These are phyloP conservation scores for Epistrophe eligans DNA, from an alignment of 2,888 invertebrate species.

Conservation along the genomic window DNA sequence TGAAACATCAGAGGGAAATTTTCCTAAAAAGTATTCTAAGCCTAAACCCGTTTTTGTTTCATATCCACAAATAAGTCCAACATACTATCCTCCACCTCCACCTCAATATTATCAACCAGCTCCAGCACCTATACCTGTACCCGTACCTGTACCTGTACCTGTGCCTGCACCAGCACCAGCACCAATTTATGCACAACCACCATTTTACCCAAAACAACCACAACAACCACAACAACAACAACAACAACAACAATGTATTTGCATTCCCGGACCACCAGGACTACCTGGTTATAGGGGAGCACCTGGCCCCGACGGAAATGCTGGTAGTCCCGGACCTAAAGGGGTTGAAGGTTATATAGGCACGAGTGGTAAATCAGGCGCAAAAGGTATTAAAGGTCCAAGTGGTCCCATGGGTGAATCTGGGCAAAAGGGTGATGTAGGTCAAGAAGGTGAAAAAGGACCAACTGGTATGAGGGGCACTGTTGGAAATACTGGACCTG, in stretches of 20 bases:
- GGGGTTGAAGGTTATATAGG: not conserved
- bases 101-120: not conserved
- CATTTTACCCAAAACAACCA: not conserved
- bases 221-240: not conserved
- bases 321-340: constrained; percentile 64
- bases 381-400: constrained; percentile 17
- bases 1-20: not conserved
- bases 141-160: not conserved
- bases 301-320: constrained; percentile 70
- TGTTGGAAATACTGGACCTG: not conserved
- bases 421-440: not conserved
- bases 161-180: not conserved
- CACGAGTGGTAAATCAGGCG: not conserved
- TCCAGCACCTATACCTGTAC: not conserved
- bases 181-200: not conserved
- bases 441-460: not conserved
- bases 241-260: not conserved
- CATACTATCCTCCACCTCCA: not conserved
- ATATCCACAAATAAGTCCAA: not conserved
- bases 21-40: not conserved
- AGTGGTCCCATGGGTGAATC: not conserved
- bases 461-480: not conserved
- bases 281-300: not conserved
- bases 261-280: constrained; percentile 27
- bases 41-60: not conserved